phyloP scores from a whole-genome alignment of 2,797 vertebrate species.

The Poliocrania exsul region DNA sequence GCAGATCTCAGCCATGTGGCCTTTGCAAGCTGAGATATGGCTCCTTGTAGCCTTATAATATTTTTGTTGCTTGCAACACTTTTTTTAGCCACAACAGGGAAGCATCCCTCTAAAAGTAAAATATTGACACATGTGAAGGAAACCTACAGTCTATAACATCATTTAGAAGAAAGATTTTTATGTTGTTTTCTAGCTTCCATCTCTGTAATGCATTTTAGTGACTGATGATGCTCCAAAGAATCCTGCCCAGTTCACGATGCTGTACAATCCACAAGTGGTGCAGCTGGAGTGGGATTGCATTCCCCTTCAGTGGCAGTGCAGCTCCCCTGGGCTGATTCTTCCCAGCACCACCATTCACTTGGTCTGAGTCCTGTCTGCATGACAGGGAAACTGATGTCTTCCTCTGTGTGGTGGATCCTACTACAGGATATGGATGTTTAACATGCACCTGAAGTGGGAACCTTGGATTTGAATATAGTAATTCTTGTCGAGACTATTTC shows the following conservation, averaged over 20 bases:
- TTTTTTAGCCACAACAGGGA: slow-evolving; percentile 12
- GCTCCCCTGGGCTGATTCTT: neutral
- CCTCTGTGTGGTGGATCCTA: neutral
- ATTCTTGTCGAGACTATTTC: neutral
- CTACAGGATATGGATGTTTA: neutral
- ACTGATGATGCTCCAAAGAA: neutral
- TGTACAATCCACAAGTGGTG: neutral
- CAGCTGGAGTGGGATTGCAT: neutral
- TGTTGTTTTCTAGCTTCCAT: slow-evolving; percentile 6
- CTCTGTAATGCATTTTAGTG: neutral
- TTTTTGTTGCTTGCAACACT: slow-evolving; percentile 14
- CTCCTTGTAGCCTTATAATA: neutral
- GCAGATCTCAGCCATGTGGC: neutral
- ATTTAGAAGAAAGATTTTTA: slow-evolving; percentile 30
- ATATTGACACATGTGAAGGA: slow-evolving; percentile 11
- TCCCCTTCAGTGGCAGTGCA: neutral
- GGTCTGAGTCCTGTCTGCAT: neutral
- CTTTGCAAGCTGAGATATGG: neutral
- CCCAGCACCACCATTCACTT: neutral
- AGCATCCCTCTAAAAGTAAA: slow-evolving; percentile 20
- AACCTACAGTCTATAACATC: neutral
- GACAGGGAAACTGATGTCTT: neutral
- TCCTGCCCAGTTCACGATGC: neutral
- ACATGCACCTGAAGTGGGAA: neutral
- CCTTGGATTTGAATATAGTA: neutral